Evolutionary conservation across 2,113 vertebrate species (phyloP).

Genomic region (Pionites leucogaster): DNA sequence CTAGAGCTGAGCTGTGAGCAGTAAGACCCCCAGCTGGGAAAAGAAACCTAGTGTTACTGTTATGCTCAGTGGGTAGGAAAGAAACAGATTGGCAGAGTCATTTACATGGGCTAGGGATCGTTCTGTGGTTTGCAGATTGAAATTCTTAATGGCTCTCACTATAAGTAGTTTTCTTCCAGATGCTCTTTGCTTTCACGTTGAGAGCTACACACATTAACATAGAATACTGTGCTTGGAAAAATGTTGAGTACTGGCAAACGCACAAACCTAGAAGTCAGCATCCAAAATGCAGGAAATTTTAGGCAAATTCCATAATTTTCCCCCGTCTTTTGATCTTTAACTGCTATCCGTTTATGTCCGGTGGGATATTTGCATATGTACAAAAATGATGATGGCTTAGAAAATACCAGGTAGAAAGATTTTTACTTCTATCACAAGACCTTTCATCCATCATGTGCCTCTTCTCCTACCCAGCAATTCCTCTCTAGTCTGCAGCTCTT

Average conservation of each 20-base stretch:
- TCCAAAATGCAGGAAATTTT: not conserved
- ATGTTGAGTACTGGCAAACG: not conserved
- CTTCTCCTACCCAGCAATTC: not conserved
- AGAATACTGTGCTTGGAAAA: not conserved
- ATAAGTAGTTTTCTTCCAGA: slow-evolving; percentile 29
- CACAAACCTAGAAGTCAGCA: not conserved
- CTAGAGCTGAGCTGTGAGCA: not conserved
- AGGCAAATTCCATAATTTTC: not conserved
- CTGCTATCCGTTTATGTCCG: not conserved
- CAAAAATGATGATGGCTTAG: not conserved
- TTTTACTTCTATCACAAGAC: not conserved
- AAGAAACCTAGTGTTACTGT: not conserved
- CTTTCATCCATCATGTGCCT: not conserved
- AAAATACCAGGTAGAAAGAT: not conserved
- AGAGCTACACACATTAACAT: not conserved
- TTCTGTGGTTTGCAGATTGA: not conserved
- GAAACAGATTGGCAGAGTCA: slow-evolving; percentile 6
- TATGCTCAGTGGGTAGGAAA: not conserved
- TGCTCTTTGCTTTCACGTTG: slow-evolving; percentile 21
- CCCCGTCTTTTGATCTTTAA: not conserved
- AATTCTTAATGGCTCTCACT: not conserved
- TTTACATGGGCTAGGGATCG: not conserved
- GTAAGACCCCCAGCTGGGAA: not conserved
- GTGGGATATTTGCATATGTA: not conserved
- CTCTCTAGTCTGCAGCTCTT: not conserved